Conservation (phyloP, 2,113 vertebrate species). For the Podiceps cristatus region DNA sequence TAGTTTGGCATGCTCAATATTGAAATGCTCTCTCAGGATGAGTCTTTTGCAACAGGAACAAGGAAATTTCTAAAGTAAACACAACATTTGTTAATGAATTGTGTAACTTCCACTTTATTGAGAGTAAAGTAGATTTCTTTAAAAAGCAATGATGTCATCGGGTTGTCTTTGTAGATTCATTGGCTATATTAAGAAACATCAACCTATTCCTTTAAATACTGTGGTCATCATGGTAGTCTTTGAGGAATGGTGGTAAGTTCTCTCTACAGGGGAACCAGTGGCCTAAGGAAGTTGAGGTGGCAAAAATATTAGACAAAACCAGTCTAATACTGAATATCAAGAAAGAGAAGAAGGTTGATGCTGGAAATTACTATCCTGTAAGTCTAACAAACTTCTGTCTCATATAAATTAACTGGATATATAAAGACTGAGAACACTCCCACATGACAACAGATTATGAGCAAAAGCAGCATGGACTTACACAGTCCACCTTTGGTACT, state of each 20-base stretch:
- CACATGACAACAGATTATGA: not conserved
- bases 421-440: not conserved
- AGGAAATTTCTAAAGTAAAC: constrained; percentile 15
- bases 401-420: not conserved
- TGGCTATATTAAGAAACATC: not conserved
- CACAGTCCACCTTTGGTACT: too few relatives aligned
- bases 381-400: not conserved
- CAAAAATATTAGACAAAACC: not conserved
- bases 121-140: not conserved
- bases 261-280: not conserved
- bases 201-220: not conserved
- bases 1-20: not conserved
- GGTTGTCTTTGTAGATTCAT: not conserved
- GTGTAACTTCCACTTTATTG: not conserved
- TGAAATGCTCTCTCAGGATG: not conserved
- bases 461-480: not conserved
- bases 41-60: not conserved
- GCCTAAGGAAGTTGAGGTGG: not conserved
- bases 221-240: not conserved
- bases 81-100: not conserved
- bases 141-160: not conserved
- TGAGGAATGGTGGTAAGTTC: not conserved
- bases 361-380: not conserved
- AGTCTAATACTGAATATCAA: not conserved
- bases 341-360: not conserved